These are phyloP conservation scores for Drosophila ambigua DNA, from an alignment of 1,140 invertebrate genomes.

Conservation along the genomic window DNA sequence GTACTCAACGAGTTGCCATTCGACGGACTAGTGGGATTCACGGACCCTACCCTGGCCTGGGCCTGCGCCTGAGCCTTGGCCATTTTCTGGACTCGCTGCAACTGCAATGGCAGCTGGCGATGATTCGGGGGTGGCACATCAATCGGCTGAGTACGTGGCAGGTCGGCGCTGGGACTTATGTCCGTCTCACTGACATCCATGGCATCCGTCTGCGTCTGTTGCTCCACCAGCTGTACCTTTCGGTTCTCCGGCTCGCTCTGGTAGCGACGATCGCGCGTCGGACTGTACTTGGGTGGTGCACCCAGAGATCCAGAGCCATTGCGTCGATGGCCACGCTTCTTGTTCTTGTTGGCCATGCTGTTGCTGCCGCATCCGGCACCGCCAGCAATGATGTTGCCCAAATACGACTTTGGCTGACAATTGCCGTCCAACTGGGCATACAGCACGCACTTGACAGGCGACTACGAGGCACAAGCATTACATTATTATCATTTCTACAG, in stretches of 20 bases:
- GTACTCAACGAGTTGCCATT: conserved; percentile 83
- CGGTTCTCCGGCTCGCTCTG: conserved; percentile 84
- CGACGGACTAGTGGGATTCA: conserved; percentile 60
- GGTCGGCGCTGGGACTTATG: conserved; percentile 84
- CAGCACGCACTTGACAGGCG: conserved; percentile 86
- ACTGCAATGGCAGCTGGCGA: conserved; percentile 65
- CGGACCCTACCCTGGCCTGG: conserved; percentile 16
- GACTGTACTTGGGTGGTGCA: conserved; percentile 85
- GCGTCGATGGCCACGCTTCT: conserved; percentile 85
- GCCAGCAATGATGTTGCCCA: conserved; percentile 62
- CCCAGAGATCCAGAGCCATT: conserved; percentile 86
- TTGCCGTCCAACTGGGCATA: conserved; percentile 86
- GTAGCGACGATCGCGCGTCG: conserved; percentile 85
- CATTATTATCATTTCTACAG: too few species aligned
- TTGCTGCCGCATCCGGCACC: conserved; percentile 22
- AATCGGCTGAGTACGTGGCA: conserved; percentile 45
- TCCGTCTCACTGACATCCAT: conserved; percentile 86
- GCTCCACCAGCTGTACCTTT: conserved; percentile 85
- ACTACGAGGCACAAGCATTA: conserved; percentile 66
- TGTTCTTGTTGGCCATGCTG: conserved; percentile 83
- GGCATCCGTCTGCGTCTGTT: conserved; percentile 88
- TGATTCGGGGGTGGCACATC: conserved; percentile 51
- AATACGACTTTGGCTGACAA: conserved; percentile 86
- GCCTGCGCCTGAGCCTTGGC: conserved; percentile 61
- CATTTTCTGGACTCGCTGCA: conserved; percentile 65